Percentiles rank a stretch among this genome's conserved stretches.
phyloP scores from a whole-genome alignment of 2,888 invertebrate species.

The Hirtodrosophila cameraria region DNA sequence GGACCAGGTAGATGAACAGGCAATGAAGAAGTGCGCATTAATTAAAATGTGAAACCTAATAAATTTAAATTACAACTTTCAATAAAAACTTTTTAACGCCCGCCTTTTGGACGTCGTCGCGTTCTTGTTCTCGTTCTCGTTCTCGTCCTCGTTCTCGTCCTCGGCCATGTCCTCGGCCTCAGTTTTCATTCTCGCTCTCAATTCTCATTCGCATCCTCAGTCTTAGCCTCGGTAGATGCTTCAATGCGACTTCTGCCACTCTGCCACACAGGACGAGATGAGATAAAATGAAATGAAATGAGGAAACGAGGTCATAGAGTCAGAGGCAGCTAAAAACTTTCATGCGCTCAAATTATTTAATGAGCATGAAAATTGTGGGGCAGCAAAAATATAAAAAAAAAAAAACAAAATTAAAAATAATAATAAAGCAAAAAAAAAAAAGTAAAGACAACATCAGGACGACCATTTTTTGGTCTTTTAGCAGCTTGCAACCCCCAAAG shows the following conservation, averaged over 20 bases:
- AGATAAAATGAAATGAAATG: too few relatives aligned
- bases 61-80: conserved; percentile 78
- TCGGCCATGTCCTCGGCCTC: not conserved
- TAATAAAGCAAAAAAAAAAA: conserved; percentile 2
- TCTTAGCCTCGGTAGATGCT: conserved; percentile 13
- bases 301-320: not conserved
- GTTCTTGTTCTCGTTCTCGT: conserved; percentile 1
- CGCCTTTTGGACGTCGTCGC: conserved; percentile 35
- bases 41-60: conserved; percentile 79
- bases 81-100: conserved; percentile 71
- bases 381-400: conserved; percentile 38
- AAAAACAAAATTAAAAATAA: conserved; percentile 6
- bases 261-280: not conserved
- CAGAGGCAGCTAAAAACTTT: conserved; percentile 45
- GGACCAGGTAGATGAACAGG: not conserved
- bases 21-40: conserved; percentile 65
- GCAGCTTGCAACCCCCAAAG: conserved; percentile 55
- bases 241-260: not conserved
- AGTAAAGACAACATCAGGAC: conserved; percentile 17
- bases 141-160: not conserved
- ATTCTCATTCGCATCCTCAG: not conserved
- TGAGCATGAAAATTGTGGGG: conserved; percentile 74
- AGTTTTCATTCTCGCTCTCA: not conserved
- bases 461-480: conserved; percentile 14
- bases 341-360: conserved; percentile 73